Conservation (phyloP, 2,888 invertebrate species). For the Andrena hattorfiana region DNA sequence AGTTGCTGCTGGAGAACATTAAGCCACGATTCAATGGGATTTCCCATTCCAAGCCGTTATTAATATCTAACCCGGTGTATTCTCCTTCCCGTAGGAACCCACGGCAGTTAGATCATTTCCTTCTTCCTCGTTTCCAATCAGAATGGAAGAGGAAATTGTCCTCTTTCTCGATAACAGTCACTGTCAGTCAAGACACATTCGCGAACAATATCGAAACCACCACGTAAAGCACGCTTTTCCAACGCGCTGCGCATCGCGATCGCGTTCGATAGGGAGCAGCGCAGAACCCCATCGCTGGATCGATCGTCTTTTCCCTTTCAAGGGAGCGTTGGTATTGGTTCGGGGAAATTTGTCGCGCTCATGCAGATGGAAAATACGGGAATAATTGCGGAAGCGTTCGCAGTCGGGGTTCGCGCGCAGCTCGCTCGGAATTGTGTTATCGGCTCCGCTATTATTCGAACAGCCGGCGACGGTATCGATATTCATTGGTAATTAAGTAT, state of each 20-base stretch:
- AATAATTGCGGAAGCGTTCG: conserved; percentile 45
- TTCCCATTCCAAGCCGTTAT: neutral
- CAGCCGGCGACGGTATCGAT: conserved; percentile 51
- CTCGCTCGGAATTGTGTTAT: conserved; percentile 33
- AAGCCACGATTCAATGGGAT: neutral
- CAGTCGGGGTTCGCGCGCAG: neutral
- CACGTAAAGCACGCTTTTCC: neutral
- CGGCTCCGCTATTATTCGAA: conserved; percentile 36
- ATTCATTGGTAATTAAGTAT: conserved; percentile 71
- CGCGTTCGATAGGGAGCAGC: neutral
- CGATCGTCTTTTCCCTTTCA: neutral
- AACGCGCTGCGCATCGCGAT: neutral
- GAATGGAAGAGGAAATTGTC: neutral
- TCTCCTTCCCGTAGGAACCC: neutral
- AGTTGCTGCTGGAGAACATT: neutral
- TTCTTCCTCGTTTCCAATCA: neutral
- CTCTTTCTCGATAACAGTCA: neutral
- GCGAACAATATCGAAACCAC: neutral
- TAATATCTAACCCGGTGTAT: neutral
- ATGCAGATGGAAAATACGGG: conserved; percentile 14
- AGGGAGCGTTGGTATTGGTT: neutral
- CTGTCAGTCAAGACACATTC: neutral
- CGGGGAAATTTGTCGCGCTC: conserved; percentile 17
- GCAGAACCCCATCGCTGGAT: neutral
- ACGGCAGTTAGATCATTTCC: neutral